Evolutionary conservation across 1,140 invertebrate genomes (phyloP), one percentile per base, ranked within the genome.

Genomic region (Drosophila fuyamai): DNA sequence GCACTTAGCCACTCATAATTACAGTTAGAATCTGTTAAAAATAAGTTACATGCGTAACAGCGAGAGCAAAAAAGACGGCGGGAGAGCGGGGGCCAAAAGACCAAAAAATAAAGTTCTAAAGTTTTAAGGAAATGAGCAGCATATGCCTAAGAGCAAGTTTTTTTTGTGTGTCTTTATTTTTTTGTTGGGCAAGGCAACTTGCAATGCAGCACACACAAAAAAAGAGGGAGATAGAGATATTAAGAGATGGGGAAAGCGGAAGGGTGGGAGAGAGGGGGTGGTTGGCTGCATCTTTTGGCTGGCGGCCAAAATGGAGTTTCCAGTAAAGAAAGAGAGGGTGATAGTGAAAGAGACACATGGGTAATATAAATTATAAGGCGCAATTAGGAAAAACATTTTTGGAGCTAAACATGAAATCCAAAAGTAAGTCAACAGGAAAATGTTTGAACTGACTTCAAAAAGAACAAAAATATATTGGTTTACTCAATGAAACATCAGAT

Each of bases 311-410:
- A 79, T 60, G 57, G 54, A 78, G 76, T 57, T 48, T 67, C 29
- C 16, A 35, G 7, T n/a, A 12, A 9, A 48, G 38, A 51, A 44
- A 44, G 35, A 41, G 16, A 58, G 27, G 12, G 16, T 27, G 7
- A 41, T 44, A 51, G 35, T n/a, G 18, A 53, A n/a, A 46, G 23
- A 48, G 44, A 61, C 36, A 55, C 29, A 16, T 35, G 44, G 70
- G 75, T 70, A 76, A 79, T 86, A 82, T 67, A 61, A 81, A 85
- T 84, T 85, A 74, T 73, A 77, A 77, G 48, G 59, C 73, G 67
- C 81, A 84, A 84, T 84, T 85, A 70, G 67, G 62, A 73, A 85
- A 47, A 77, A 73, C 72, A 76, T 66, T 79, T 71, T 56, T 29
- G 50, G 44, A 41, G 47, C 63, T 55, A 47, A 62, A 59, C 40